phyloP scores from a whole-genome alignment of 2,113 vertebrate genomes.

The Pomatostomus ruficeps region DNA sequence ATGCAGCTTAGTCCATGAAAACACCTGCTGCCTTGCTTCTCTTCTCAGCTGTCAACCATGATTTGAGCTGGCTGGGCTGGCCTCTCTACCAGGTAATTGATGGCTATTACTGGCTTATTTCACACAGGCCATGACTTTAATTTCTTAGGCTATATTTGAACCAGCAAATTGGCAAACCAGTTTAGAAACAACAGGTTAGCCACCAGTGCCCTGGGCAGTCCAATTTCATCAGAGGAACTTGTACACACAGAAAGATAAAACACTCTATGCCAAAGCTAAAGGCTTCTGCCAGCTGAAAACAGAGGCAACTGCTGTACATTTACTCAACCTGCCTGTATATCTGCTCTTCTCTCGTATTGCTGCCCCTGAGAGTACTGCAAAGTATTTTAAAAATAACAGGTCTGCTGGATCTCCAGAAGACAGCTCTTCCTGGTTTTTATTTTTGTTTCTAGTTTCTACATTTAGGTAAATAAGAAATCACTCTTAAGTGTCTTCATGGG shows the following conservation, averaged over 20 bases:
- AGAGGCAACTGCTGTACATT: background rate
- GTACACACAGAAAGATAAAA: background rate
- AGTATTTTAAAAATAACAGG: background rate
- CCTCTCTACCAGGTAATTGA: background rate
- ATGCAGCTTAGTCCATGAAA: background rate
- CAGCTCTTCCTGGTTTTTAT: background rate
- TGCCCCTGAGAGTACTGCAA: background rate
- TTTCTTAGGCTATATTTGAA: background rate
- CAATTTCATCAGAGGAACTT: accelerated
- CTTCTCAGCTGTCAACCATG: background rate
- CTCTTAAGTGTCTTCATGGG: background rate
- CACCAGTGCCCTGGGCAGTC: background rate
- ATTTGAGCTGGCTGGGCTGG: background rate
- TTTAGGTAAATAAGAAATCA: background rate
- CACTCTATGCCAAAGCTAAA: background rate
- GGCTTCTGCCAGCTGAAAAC: background rate
- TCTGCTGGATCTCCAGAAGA: background rate
- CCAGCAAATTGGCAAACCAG: background rate
- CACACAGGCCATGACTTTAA: background rate
- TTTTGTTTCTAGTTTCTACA: background rate
- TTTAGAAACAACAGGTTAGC: background rate
- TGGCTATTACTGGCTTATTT: background rate
- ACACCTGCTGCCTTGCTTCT: background rate
- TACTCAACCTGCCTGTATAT: background rate
- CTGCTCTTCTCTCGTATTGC: background rate